phyloP scores from a whole-genome alignment of 2,888 invertebrate species.

The Tenodera sinensis region DNA sequence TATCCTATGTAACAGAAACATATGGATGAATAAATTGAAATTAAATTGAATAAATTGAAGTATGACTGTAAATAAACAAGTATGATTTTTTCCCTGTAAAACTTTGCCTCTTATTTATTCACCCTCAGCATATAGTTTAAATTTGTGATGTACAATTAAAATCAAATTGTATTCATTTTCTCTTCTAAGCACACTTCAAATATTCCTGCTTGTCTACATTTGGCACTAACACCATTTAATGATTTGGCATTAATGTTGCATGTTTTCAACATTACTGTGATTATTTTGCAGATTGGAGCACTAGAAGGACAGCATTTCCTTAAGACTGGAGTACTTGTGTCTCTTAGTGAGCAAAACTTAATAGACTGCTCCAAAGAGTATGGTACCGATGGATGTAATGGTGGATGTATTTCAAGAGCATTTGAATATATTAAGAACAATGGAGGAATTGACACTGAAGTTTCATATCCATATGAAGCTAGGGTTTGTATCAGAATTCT shows the following conservation, averaged over 20 bases:
- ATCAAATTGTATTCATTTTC: too few relatives aligned
- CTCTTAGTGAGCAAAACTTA: constrained; percentile 89
- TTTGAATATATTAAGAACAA: constrained; percentile 82
- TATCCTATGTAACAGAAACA: too few relatives aligned
- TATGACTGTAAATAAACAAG: too few relatives aligned
- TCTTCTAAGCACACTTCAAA: too few relatives aligned
- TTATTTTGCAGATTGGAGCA: constrained; percentile 68
- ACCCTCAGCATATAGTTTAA: too few relatives aligned
- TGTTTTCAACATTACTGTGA: background rate
- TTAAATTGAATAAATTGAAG: too few relatives aligned
- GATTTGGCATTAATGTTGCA: background rate
- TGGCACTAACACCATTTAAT: too few relatives aligned
- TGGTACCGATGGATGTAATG: constrained; percentile 88
- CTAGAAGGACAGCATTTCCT: constrained; percentile 90
- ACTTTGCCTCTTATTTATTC: too few relatives aligned
- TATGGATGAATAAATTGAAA: too few relatives aligned
- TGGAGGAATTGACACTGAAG: constrained; percentile 85
- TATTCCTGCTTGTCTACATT: too few relatives aligned
- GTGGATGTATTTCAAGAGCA: constrained; percentile 82
- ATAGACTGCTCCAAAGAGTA: constrained; percentile 80
- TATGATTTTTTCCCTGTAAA: too few relatives aligned
- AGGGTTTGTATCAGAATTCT: constrained; percentile 42
- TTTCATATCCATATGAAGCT: constrained; percentile 80
- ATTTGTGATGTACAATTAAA: too few relatives aligned
- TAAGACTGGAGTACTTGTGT: constrained; percentile 68